Percentiles rank a stretch among this genome's conserved stretches.
phyloP scores from a whole-genome alignment of 2,797 vertebrate genomes.

The Otus scops region DNA sequence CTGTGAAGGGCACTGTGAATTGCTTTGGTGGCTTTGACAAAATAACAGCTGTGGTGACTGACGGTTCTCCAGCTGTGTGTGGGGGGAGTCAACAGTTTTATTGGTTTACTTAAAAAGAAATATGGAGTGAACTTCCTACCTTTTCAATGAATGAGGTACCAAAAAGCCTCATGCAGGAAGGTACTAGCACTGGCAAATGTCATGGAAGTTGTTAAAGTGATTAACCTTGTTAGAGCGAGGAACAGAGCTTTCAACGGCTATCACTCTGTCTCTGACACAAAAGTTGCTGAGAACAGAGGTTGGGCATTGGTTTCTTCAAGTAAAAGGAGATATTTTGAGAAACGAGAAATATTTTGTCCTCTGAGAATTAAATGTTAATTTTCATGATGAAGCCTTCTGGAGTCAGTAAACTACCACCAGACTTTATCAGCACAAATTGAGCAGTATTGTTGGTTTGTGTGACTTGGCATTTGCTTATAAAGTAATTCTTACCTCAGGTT shows the following conservation, averaged over 20 bases:
- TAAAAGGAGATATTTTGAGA: background rate
- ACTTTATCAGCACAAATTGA: background rate
- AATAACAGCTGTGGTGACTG: slow-evolving; percentile 67
- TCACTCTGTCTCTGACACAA: slow-evolving; percentile 19
- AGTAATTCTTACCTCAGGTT: background rate
- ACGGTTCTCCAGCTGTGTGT: slow-evolving; percentile 39
- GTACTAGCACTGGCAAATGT: slow-evolving; percentile 26
- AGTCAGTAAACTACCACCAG: background rate
- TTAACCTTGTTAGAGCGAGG: slow-evolving; percentile 47
- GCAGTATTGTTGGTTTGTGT: background rate
- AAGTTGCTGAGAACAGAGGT: slow-evolving; percentile 33
- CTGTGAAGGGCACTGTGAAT: slow-evolving; percentile 63
- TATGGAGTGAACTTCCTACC: slow-evolving; percentile 60
- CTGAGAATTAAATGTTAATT: slow-evolving; percentile 24
- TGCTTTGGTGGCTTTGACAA: slow-evolving; percentile 67
- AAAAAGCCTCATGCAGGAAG: background rate
- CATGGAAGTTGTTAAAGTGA: slow-evolving; percentile 66
- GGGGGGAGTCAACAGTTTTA: slow-evolving; percentile 48
- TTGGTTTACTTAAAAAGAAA: slow-evolving; percentile 72
- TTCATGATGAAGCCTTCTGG: background rate
- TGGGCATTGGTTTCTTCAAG: background rate
- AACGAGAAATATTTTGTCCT: background rate
- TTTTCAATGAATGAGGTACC: slow-evolving; percentile 28
- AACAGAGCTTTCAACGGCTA: slow-evolving; percentile 6
- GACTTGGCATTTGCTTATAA: slow-evolving; percentile 14